phyloP scores from a whole-genome alignment of 1,140 invertebrate species.

The Bombus pascuorum region DNA sequence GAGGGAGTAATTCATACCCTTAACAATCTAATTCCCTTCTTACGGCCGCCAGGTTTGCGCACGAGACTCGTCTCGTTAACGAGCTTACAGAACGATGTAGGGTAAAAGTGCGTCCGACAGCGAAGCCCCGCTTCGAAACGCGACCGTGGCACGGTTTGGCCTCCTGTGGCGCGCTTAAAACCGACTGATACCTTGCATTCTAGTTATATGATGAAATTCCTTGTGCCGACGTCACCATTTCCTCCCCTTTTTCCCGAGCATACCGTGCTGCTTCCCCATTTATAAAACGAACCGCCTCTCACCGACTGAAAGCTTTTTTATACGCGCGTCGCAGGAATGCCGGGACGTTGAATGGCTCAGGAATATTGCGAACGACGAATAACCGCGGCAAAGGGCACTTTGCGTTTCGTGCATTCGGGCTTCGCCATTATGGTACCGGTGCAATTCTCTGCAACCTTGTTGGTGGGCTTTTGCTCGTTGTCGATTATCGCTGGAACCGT shows the following conservation, averaged over 20 bases:
- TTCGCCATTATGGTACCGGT: too few relatives aligned
- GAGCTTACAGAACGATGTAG: conserved; percentile 66
- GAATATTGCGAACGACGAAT: conserved; percentile 22
- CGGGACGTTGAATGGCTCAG: conserved; percentile 4
- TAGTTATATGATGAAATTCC: conserved; percentile 51
- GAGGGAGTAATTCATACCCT: not conserved
- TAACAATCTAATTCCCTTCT: not conserved
- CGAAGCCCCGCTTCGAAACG: conserved; percentile 69
- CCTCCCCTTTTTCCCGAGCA: conserved; percentile 7
- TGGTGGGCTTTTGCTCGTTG: too few relatives aligned
- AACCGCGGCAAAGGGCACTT: not conserved
- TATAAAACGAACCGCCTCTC: conserved; percentile 21
- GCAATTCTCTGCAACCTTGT: not conserved
- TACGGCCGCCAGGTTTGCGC: not conserved
- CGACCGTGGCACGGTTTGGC: conserved; percentile 73
- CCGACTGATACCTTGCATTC: conserved; percentile 53
- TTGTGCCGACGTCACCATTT: conserved; percentile 37
- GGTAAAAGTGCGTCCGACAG: conserved; percentile 68
- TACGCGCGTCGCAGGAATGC: conserved; percentile 6
- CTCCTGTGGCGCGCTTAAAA: conserved; percentile 51
- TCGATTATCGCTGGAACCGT: not conserved
- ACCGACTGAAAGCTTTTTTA: conserved; percentile 16
- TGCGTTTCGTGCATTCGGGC: not conserved
- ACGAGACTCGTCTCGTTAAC: conserved; percentile 60
- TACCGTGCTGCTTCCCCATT: conserved; percentile 23